Conservation (phyloP, 2,888 invertebrate species). For the Polyommatus icarus region DNA sequence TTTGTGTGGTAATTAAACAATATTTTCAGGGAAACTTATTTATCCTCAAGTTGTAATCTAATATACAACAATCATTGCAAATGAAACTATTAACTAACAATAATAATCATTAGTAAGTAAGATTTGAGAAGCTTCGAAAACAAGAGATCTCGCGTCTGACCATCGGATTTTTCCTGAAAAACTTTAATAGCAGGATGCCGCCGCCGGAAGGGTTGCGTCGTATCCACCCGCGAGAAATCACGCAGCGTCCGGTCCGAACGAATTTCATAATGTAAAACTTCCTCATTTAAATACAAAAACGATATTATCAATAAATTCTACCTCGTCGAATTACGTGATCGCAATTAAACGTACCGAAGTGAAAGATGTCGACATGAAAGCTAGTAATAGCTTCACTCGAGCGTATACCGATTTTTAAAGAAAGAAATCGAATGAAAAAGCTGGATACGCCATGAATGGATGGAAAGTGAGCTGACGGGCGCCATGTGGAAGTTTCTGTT, state of each 20-base stretch:
- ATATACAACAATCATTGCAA: no score
- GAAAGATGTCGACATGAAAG: slow-evolving; percentile 63
- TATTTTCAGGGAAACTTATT: no score
- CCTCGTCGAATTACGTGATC: slow-evolving; percentile 20
- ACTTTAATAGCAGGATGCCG: slow-evolving; percentile 36
- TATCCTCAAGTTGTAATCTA: no score
- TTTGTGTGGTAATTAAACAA: no score
- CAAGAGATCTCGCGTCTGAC: background rate
- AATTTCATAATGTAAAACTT: slow-evolving; percentile 40
- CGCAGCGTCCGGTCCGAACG: slow-evolving; percentile 39
- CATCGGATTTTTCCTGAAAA: slow-evolving; percentile 20
- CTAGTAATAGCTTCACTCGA: slow-evolving; percentile 59
- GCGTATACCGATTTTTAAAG: slow-evolving; percentile 56
- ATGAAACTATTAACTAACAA: background rate
- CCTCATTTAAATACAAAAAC: slow-evolving; percentile 34
- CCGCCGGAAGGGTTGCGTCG: slow-evolving; percentile 40
- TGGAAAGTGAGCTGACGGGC: slow-evolving; percentile 74
- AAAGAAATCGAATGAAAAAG: slow-evolving; percentile 76
- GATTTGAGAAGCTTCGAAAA: background rate
- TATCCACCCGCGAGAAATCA: slow-evolving; percentile 43
- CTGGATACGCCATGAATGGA: slow-evolving; percentile 75
- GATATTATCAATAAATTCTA: slow-evolving; percentile 21
- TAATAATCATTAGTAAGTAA: background rate
- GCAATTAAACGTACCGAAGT: slow-evolving; percentile 37
- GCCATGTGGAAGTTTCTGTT: slow-evolving; percentile 69